Evolutionary conservation across 2,113 vertebrate species (phyloP), one percentile per base, ranked within the genome.

Genomic region (Cephalopholis sonnerati): DNA sequence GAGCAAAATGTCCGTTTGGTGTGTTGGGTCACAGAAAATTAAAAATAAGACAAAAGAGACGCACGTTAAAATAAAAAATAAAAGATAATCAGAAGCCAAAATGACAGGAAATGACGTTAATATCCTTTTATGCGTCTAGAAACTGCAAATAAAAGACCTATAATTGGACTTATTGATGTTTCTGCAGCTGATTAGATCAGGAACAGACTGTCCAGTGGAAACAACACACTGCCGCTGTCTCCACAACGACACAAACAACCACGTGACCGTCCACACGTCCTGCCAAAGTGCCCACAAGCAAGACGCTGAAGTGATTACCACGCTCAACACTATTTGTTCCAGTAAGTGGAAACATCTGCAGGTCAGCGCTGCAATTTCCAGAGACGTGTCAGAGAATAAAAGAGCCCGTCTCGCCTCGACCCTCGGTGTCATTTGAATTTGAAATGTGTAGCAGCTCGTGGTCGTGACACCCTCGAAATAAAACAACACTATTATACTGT

Each of bases 251-350:
- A 44, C 63, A 18, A 11, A 55, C 10, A n/a, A 59, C 20, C 22
- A 16, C 22, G 6, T 18, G 16, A 15, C 36, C 8, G 36, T 9
- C 36, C 20, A 11, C 1, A 10, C 2, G 20, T 63, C 57, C 79
- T 54, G 57, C 41, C 70, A 20, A 5, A 71, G 80, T 66, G 64
- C n/a, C 75, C 70, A 74, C 44, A 2, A 79, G 70, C 55, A 80
- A 71, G 22, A 12, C 13, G 3, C 58, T 24, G 53, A 36, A 4
- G 2, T 22, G 7, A 66, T 53, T 9, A 73, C 48, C 66, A 79
- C 0, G 54, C 29, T 15, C 46, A 2, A 17, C 32, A 15, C 20
- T 39, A 10, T 13, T 18, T 29, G 27, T 17, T 65, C 9, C 72
- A 24, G 63, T 57, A 48, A 86, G 61, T 61, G 65, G 78, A 71